phyloP scores from a whole-genome alignment of 2,888 invertebrate species.

The Escarpia spicata region DNA sequence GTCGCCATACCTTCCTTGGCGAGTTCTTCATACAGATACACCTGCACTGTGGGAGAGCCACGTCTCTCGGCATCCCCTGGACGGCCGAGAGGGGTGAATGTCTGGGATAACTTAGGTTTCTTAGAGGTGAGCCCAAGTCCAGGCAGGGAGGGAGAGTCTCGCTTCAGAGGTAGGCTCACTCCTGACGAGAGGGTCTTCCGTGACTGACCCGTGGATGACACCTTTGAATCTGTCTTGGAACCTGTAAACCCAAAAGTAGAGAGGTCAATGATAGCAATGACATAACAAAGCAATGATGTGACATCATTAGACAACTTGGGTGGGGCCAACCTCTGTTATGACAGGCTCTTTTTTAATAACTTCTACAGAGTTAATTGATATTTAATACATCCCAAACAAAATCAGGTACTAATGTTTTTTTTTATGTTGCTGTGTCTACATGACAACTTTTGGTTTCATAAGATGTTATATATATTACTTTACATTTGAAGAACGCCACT shows the following conservation, averaged over 20 bases:
- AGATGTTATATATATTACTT: too few relatives aligned
- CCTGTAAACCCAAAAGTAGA: constrained; percentile 26
- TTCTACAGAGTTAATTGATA: too few relatives aligned
- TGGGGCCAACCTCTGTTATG: too few relatives aligned
- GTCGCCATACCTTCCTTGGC: constrained; percentile 73
- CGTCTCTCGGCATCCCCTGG: constrained; percentile 37
- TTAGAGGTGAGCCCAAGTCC: constrained; percentile 53
- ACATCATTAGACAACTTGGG: too few relatives aligned
- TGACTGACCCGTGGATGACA: not conserved
- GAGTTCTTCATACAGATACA: constrained; percentile 66
- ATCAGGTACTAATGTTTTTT: too few relatives aligned
- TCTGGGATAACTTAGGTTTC: constrained; percentile 61
- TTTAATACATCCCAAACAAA: too few relatives aligned
- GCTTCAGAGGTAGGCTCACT: constrained; percentile 43
- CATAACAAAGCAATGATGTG: not conserved
- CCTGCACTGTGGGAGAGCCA: constrained; percentile 51
- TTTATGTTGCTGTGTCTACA: too few relatives aligned
- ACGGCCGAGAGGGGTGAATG: constrained; percentile 58
- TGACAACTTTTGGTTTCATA: too few relatives aligned
- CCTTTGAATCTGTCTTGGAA: constrained; percentile 25
- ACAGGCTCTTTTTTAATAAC: too few relatives aligned
- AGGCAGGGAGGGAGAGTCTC: constrained; percentile 68
- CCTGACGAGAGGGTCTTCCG: not conserved
- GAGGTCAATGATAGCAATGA: not conserved
- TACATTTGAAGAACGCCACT: too few relatives aligned